Evolutionary conservation across 2,113 vertebrate species (phyloP), one percentile per base, ranked within the genome.

Genomic region (Xyrauchen texanus): DNA sequence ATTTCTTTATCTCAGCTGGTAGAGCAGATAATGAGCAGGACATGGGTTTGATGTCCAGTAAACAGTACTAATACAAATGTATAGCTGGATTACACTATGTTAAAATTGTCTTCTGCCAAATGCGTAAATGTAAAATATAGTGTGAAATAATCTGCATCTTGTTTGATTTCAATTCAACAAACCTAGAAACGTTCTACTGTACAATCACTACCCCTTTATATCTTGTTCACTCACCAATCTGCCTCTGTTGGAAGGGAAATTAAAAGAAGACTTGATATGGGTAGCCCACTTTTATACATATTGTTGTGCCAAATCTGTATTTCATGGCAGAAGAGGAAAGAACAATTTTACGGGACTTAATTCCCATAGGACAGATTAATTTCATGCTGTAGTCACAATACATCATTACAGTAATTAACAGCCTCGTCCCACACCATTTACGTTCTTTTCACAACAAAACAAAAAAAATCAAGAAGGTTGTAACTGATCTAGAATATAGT

Each of bases 351-450:
- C 8, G 2, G 8, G 34, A 57, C 66, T 53, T 44, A 72, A 83
- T 77, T 77, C 88, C 81, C 88, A 77, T 76, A 87, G 86, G 87
- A 81, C 58, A 60, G 5, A 79, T 80, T 80, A 42, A 75, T 83
- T 79, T n/a, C 63, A 85, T 53, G 79, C 69, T 44, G 3, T 34
- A 53, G 1, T 85, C 81, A 83, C 57, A 15, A 78, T 80, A 60
- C 64, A 68, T 83, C 16, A 55, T 0, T 60, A 71, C 80, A 80
- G n/a, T 81, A 45, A 86, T 82, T 72, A 83, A 34, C 21, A 34
- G 21, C 21, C 21, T 34, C 21, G 21, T 34, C 21, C 21, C 21
- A 34, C 21, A 34, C 21, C 21, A 34, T 34, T 34, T 34, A 34
- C 21, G 1, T 34, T 34, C 21, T 34, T 34, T 34, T 34, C 21